Evolutionary conservation across 2,797 vertebrate species (phyloP).

Genomic region (Phoeniculus purpureus): DNA sequence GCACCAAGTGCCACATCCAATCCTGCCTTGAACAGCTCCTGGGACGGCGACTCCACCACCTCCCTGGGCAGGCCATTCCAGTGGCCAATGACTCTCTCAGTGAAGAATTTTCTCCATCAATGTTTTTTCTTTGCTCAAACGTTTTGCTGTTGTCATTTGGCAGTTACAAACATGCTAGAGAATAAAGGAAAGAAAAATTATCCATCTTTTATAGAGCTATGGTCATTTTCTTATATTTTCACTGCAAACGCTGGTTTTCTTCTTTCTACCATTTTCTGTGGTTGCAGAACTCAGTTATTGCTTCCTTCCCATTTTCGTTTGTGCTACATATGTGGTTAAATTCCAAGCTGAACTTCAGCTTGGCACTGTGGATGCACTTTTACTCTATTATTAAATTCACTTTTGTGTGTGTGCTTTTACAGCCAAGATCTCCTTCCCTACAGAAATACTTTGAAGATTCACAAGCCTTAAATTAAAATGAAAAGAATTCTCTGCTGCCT

Average conservation of each 20-base stretch:
- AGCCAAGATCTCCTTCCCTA: neutral
- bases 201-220: neutral
- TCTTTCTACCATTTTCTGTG: neutral
- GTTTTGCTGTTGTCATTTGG: neutral
- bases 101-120: no score
- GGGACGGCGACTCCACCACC: no score
- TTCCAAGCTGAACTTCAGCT: neutral
- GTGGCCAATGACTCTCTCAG: no score
- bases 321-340: neutral
- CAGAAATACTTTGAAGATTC: conserved; percentile 12
- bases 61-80: no score
- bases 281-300: neutral
- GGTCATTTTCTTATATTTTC: neutral
- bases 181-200: neutral
- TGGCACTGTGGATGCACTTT: neutral
- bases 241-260: neutral
- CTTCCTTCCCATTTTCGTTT: neutral
- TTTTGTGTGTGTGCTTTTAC: neutral
- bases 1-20: no score
- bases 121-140: neutral
- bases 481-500: neutral
- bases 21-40: no score
- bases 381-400: neutral
- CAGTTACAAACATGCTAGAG: neutral
- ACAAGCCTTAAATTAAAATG: neutral